Evolutionary conservation across 30 jellyfish, hydroid and myxozoan genomes (phyloP).

Genomic region (Cassiopea andromeda): DNA sequence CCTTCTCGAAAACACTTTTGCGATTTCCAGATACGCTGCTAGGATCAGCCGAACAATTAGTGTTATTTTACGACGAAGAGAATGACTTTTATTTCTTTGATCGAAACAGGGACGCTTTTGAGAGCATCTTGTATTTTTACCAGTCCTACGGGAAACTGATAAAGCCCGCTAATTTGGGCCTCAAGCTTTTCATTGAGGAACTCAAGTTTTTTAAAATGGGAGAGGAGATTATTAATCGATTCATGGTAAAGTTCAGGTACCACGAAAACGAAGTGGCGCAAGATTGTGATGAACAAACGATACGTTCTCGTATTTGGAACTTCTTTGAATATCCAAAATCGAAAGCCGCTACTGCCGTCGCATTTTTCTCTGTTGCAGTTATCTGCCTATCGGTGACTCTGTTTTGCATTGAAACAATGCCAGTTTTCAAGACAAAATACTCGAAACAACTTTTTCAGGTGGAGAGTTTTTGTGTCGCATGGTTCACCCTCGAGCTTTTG

Average conservation of each 20-base stretch:
- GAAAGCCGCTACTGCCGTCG: slow-evolving; percentile 47
- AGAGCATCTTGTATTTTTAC: slow-evolving; percentile 70
- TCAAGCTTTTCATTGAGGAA: slow-evolving; percentile 68
- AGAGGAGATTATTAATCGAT: slow-evolving; percentile 73
- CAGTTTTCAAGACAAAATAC: slow-evolving; percentile 6
- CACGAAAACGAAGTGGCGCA: background rate
- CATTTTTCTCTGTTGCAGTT: slow-evolving; percentile 69
- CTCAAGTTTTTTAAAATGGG: slow-evolving; percentile 79
- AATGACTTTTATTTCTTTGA: slow-evolving; percentile 67
- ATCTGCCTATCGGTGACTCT: slow-evolving; percentile 45
- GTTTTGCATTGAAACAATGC: slow-evolving; percentile 81
- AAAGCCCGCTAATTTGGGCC: slow-evolving; percentile 63
- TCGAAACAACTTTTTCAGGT: slow-evolving; percentile 5
- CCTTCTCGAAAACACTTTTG: slow-evolving; percentile 63
- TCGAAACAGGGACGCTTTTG: slow-evolving; percentile 84
- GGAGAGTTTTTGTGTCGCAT: slow-evolving; percentile 62
- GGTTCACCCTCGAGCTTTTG: slow-evolving; percentile 76
- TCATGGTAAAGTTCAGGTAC: slow-evolving; percentile 47
- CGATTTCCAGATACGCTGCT: slow-evolving; percentile 75
- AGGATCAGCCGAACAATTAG: slow-evolving; percentile 49
- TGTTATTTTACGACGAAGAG: slow-evolving; percentile 40
- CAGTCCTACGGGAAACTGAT: slow-evolving; percentile 75
- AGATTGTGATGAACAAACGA: background rate
- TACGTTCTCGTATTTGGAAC: slow-evolving; percentile 53
- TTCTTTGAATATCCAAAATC: slow-evolving; percentile 73